A percentile compares a stretch with the other conserved stretches of the same genome.
These are phyloP conservation scores for Anolis apletophallus DNA, from an alignment of 2,797 vertebrate genomes.

Conservation along the genomic window DNA sequence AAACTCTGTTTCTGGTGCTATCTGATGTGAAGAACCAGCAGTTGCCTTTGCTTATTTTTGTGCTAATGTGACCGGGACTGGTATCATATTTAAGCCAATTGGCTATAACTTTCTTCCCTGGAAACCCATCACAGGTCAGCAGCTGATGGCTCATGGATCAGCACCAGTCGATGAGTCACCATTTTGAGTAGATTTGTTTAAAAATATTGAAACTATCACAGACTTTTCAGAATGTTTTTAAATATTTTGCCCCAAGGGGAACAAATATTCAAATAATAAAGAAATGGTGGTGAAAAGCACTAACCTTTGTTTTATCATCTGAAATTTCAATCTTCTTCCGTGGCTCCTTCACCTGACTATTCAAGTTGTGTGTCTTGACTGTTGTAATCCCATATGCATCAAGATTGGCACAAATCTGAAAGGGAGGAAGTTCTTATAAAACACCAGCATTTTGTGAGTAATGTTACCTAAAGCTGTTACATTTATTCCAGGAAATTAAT, in stretches of 20 bases:
- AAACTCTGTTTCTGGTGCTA: neutral
- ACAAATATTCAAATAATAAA: neutral
- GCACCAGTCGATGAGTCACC: too few relatives aligned
- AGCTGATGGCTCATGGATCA: too few relatives aligned
- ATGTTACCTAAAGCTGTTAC: constrained; percentile 20
- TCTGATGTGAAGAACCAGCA: too few relatives aligned
- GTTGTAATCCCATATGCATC: constrained; percentile 92
- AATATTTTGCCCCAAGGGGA: neutral
- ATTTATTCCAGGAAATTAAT: constrained; percentile 10
- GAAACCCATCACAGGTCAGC: too few relatives aligned
- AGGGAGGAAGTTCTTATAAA: constrained; percentile 46
- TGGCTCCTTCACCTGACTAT: constrained; percentile 81
- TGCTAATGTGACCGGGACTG: too few relatives aligned
- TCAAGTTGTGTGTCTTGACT: constrained; percentile 72
- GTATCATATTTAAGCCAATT: too few relatives aligned
- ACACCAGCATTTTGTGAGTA: constrained; percentile 23
- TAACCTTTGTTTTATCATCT: constrained; percentile 85
- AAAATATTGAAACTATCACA: neutral
- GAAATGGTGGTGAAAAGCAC: neutral
- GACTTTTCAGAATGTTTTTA: neutral
- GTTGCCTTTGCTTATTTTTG: too few relatives aligned
- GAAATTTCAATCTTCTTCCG: constrained; percentile 83
- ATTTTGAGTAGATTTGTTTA: too few relatives aligned
- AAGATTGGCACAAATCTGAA: constrained; percentile 94
- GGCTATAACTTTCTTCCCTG: too few relatives aligned